Base-by-base conservation (phyloP, 2,797 vertebrate species). In the Pseudochirops cupreus region DNA sequence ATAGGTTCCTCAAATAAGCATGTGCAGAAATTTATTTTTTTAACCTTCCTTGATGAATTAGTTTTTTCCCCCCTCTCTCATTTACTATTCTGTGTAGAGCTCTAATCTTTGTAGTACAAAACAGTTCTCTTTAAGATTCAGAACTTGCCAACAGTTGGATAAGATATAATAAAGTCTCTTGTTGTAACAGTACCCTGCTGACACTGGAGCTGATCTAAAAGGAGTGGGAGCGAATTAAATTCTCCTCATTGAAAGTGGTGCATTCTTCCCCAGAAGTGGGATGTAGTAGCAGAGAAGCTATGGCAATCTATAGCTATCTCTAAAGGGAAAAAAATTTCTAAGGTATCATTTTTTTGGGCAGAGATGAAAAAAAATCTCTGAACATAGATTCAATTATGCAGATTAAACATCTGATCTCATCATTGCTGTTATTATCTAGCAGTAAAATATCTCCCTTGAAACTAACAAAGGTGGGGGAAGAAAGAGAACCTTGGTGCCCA, bases 111-210 rank as follows among this genome's bases (percentile, higher is more conserved):
- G 96, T 95, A 96, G 95, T 97, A 97, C 98, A 96, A 98, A 98
- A 98, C 97, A 96, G 96, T 96, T 97, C 96, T 96, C 95, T 98
- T 97, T 98, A 96, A 98, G 97, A 98, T 89, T 98, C 98, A 98
- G 98, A 98, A 97, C 97, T 98, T 98, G 98, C 97, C 98, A 98
- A 97, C 97, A 93, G 97, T 96, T 98, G 98, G 98, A 96, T 98
- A 97, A 98, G 97, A 98, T 97, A 97, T 97, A 98, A 98, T 97
- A 98, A 98, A 97, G 98, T 96, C 97, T 98, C 97, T 97, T 98
- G 97, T 98, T 97, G 97, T 98, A 97, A 97, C 90, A 94, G 98
- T 90, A 97, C 97, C 98, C 98, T 0, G 95, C 98, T 98, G 98
- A 98, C 98, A 98, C 52, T 58, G 94, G 93, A 96, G 94, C 94